Evolutionary conservation across 2,797 vertebrate genomes (phyloP), one percentile per base, ranked within the genome.

Genomic region (Gambusia yucatana): DNA sequence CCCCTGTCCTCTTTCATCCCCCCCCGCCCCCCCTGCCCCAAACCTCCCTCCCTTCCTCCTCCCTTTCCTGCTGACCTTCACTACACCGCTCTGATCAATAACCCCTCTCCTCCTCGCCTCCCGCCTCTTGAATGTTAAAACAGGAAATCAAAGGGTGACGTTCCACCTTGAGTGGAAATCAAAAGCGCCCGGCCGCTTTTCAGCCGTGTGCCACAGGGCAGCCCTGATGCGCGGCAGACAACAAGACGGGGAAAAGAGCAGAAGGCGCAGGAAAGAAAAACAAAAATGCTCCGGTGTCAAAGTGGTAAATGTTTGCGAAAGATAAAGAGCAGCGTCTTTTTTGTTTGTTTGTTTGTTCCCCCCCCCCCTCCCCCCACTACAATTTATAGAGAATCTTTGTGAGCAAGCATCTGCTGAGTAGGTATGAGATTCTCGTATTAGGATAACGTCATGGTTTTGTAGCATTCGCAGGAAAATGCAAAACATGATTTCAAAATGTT

Each of bases 111-210:
- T 96, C 94, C 96, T 96, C 93, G 96, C 96, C 96, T 95, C 95
- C 95, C 89, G 92, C 93, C 95, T 95, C 95, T 96, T 95, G 94
- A 96, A 96, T 96, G 93, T 95, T 95, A 94, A 96, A 95, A 94
- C 95, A 95, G 97, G 94, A 97, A 98, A 98, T 98, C 97, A 98
- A 98, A 98, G 97, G 92, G 95, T 96, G 96, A 96, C 95, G 96
- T 96, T 97, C 96, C 73, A 97, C 97, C 96, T 97, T 97, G 96
- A 98, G 97, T 97, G 96, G 95, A 98, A 98, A 99, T 98, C 97
- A 99, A 98, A 96, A 96, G 96, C 96, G 97, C 97, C 97, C 95
- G 96, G 96, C 82, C 92, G 95, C 94, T 93, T 93, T 91, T 94
- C 88, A 94, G 91, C 84, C 94, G 75, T 77, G 92, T 84, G 90